These are phyloP conservation scores for Crossaster papposus DNA, from an alignment of 53 echinoderm and acorn worm genomes.

Conservation along the genomic window DNA sequence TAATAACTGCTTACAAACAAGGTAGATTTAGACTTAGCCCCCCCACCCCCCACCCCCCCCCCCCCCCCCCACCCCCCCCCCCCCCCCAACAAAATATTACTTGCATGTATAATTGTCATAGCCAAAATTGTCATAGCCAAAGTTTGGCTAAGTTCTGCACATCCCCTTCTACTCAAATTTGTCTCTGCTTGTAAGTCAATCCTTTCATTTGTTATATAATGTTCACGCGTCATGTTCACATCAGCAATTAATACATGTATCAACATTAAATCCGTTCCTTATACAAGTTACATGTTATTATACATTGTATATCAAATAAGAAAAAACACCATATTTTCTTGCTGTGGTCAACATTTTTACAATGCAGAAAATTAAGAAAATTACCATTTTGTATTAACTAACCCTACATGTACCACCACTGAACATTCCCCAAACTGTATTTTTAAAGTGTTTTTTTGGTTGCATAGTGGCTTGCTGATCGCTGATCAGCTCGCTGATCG, in stretches of 20 bases:
- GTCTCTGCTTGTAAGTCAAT: neutral
- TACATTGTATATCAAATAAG: no score
- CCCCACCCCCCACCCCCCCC: no score
- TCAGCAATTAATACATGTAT: neutral
- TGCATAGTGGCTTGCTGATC: constrained; percentile 48
- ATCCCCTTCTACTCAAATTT: neutral
- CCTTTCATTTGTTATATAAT: neutral
- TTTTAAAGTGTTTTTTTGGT: neutral
- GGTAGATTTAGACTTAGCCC: neutral
- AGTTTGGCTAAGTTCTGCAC: neutral
- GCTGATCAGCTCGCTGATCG: no score
- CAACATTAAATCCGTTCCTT: neutral
- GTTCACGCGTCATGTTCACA: neutral
- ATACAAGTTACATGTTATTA: neutral
- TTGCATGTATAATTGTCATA: neutral
- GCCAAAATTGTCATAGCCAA: neutral
- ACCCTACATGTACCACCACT: neutral
- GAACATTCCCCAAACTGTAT: neutral
- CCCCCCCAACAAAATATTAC: no score
- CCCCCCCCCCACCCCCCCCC: no score
- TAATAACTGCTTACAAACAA: neutral
- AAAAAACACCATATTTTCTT: no score
- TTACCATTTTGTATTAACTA: neutral
- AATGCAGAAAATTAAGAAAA: neutral
- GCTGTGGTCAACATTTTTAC: neutral